Base-by-base conservation (phyloP, 1,140 invertebrate genomes). In the Nephila pilipes region DNA sequence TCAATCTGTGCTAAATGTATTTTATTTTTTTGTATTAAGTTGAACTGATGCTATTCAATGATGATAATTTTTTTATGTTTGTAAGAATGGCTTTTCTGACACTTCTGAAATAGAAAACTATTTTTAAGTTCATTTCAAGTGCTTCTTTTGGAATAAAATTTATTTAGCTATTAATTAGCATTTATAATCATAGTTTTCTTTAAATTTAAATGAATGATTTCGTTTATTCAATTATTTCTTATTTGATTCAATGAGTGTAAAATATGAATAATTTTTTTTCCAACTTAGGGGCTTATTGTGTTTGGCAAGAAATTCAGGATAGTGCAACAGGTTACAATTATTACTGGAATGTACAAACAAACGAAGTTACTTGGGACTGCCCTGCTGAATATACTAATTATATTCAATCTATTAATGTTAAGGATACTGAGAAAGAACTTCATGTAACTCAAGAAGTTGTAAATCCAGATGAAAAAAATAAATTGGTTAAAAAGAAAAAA, bases 331-430 rank as follows among this genome's bases (percentile, higher is more conserved):
- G 97, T 38, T 97, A 96, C 95, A 96, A 96, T 22, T 97, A 97
- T 95, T 97, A 97, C 95, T 97, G 97, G 97, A 97, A 97, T 94
- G 96, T 96, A 18, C 95, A 96, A 87, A 97, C 97, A 1, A 97
- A 97, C 95, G 96, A 97, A 94, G 97, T 97, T 2, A 97, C 97
- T 16, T 97, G 97, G 97, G 97, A 97, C 92, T 96, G 97, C 90
- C 97, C 97, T 32, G 93, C 95, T 10, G 97, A 97, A 94, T 96
- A 94, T 94, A 38, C 94, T 5, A 14, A 4, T 55, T 93, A 93
- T 85, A 18, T 93, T n/a, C 79, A 32, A 16, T 25, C 63, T n/a
- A 29, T 60, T 22, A 46, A 90, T 32, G 29, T 14, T 25, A n/a
- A 10, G 20, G 16, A 16, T 69, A 32, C n/a, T 63, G 36, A 85